Evolutionary conservation across 2,113 vertebrate species (phyloP).

Genomic region (Protobothrops flavoviridis): DNA sequence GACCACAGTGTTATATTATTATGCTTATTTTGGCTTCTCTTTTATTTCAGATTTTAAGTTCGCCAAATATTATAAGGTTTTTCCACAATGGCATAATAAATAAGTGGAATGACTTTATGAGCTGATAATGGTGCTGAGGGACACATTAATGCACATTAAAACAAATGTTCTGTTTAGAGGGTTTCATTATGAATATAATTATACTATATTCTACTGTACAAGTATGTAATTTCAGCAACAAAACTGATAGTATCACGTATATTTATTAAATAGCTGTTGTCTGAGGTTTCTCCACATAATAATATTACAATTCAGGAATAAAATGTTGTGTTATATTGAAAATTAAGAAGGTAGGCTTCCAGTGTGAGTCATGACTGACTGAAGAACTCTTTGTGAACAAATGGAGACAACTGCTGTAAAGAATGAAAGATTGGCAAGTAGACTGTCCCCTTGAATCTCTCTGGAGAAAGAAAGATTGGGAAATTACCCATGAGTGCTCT

Average conservation of each 20-base stretch:
- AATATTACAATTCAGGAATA: background rate
- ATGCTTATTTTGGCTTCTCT: background rate
- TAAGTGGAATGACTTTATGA: slow-evolving; percentile 4
- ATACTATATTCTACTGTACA: slow-evolving; percentile 11
- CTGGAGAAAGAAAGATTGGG: background rate
- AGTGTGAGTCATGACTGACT: background rate
- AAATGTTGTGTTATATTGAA: background rate
- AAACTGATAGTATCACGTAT: background rate
- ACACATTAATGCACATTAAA: background rate
- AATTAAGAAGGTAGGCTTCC: background rate
- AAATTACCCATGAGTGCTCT: background rate
- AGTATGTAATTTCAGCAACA: slow-evolving; percentile 18
- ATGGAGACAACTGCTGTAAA: background rate
- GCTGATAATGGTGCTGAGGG: slow-evolving; percentile 6
- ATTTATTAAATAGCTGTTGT: background rate
- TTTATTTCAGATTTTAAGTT: slow-evolving; percentile 1
- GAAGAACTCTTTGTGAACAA: background rate
- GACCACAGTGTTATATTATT: background rate
- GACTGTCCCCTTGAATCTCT: background rate
- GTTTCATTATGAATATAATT: slow-evolving; percentile 33
- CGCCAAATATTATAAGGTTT: background rate
- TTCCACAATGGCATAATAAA: slow-evolving; percentile 25
- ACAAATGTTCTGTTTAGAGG: background rate
- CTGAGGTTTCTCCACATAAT: background rate
- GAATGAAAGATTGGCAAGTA: background rate